A percentile compares a stretch with the other conserved stretches of the same genome.
Evolutionary conservation across 2,888 invertebrate species (phyloP).

Genomic region (Liodrosophila aerea): DNA sequence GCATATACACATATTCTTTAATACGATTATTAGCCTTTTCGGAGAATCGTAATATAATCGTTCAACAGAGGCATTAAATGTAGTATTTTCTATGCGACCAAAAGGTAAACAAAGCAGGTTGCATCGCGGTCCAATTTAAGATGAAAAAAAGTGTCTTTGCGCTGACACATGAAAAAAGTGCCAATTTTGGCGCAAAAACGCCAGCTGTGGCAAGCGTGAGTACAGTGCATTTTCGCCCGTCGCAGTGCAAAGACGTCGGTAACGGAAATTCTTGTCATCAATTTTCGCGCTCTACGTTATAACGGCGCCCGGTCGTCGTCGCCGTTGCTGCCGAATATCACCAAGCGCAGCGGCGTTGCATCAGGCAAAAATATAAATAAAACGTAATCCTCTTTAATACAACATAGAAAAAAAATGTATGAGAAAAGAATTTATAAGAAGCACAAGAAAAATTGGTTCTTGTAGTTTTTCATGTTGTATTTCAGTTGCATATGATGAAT

Average conservation of each 20-base stretch:
- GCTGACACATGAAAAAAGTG: too few species aligned
- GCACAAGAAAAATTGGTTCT: neutral
- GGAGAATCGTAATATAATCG: too few species aligned
- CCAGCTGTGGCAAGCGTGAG: too few species aligned
- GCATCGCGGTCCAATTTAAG: too few species aligned
- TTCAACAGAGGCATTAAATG: too few species aligned
- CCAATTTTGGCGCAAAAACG: too few species aligned
- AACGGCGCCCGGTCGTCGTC: constrained; percentile 45
- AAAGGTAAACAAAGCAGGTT: too few species aligned
- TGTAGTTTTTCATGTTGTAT: constrained; percentile 19
- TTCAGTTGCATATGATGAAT: constrained; percentile 35
- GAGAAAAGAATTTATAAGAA: constrained; percentile 1
- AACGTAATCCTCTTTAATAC: constrained; percentile 49
- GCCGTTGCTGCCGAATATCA: constrained; percentile 53
- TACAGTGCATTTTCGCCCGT: constrained; percentile 23
- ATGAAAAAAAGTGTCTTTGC: too few species aligned
- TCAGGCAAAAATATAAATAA: constrained; percentile 24
- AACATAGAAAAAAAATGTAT: neutral
- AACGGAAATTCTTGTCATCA: constrained; percentile 56
- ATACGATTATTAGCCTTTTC: too few species aligned
- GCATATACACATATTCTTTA: too few species aligned
- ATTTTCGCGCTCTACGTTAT: constrained; percentile 53
- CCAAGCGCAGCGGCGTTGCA: constrained; percentile 58
- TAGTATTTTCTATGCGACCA: too few species aligned
- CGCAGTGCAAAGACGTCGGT: constrained; percentile 59